A percentile compares a stretch with the other conserved stretches of the same genome.
phyloP scores from a whole-genome alignment of 2,113 vertebrate genomes.

The Dasyprocta punctata region DNA sequence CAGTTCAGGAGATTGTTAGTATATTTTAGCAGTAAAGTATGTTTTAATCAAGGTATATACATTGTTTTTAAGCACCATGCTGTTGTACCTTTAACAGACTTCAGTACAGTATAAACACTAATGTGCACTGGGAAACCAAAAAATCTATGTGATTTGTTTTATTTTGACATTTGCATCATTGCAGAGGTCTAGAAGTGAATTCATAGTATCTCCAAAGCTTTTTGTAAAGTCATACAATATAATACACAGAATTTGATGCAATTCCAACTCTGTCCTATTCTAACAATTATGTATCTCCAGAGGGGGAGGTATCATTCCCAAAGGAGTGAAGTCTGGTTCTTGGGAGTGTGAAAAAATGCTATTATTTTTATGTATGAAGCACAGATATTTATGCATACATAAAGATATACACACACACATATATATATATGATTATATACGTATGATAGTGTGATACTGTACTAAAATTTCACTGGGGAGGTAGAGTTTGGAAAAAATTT shows the following conservation, averaged over 20 bases:
- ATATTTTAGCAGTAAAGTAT: background rate
- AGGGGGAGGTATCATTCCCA: background rate
- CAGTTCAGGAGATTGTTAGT: background rate
- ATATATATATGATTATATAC: background rate
- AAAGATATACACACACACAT: background rate
- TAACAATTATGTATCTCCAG: background rate
- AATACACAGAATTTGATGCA: background rate
- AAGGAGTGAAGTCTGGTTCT: background rate
- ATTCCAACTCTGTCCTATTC: background rate
- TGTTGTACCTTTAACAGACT: background rate
- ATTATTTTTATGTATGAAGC: background rate
- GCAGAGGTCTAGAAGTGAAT: background rate
- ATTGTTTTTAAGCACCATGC: background rate
- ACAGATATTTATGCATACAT: background rate
- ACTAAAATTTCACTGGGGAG: background rate
- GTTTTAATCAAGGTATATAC: background rate
- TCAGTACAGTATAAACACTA: background rate
- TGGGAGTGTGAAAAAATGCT: background rate
- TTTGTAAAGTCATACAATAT: background rate
- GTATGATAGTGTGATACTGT: background rate
- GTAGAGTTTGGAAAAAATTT: background rate
- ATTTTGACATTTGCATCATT: background rate
- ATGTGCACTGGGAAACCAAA: background rate
- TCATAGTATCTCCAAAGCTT: background rate
- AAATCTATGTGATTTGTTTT: background rate